phyloP scores from a whole-genome alignment of 2,113 vertebrate species.

The Sinocyclocheilus maitianheensis region DNA sequence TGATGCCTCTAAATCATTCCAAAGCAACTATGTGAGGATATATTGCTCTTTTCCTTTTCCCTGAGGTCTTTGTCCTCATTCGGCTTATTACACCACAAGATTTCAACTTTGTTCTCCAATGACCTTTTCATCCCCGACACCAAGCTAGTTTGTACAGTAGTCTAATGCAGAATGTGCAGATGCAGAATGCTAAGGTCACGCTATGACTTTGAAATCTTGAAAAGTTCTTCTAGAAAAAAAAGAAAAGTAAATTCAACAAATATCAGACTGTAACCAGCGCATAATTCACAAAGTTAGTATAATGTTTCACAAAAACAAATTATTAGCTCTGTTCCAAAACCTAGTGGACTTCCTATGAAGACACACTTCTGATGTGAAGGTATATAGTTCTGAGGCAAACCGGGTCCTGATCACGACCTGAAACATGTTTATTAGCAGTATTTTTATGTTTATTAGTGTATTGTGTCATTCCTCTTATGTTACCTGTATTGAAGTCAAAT shows the following conservation, averaged over 20 bases:
- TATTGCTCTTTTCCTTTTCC: slow-evolving; percentile 21
- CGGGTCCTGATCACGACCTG: background rate
- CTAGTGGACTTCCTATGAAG: background rate
- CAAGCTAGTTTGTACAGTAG: slow-evolving; percentile 21
- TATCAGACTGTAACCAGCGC: background rate
- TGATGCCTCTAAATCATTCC: slow-evolving; percentile 45
- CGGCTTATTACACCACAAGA: background rate
- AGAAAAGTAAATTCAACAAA: background rate
- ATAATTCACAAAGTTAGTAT: background rate
- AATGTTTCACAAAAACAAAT: background rate
- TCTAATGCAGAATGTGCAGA: slow-evolving; percentile 6
- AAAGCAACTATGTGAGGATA: slow-evolving; percentile 29
- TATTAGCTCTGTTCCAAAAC: background rate
- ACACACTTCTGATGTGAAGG: background rate
- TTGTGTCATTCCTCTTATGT: too few relatives aligned
- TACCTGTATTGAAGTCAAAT: background rate
- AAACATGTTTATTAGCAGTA: background rate
- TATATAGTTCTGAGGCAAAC: background rate
- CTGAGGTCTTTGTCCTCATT: slow-evolving; percentile 12
- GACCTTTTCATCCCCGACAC: slow-evolving; percentile 38
- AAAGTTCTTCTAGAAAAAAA: slow-evolving; percentile 9
- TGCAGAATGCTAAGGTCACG: background rate
- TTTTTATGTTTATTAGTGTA: background rate
- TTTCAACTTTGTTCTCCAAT: background rate
- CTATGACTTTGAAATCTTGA: background rate